Percentiles rank a stretch among this genome's conserved stretches.
These are phyloP conservation scores for Cottoperca gobio DNA, from an alignment of 2,797 vertebrate species.

Conservation along the genomic window DNA sequence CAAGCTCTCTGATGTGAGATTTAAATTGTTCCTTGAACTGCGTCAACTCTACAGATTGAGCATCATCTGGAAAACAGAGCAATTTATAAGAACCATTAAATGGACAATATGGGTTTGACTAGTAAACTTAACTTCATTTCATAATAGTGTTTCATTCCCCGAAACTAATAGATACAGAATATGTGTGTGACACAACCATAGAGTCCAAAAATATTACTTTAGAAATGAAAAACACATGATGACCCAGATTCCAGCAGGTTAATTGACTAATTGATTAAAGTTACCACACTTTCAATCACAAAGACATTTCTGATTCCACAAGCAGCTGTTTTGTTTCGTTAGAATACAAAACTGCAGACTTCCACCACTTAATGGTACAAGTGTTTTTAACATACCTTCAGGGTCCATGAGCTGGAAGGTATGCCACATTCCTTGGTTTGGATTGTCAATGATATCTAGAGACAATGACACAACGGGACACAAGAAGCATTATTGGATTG, in stretches of 20 bases:
- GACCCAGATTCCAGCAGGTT: not conserved
- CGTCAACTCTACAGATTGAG: conserved; percentile 80
- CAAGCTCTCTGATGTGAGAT: conserved; percentile 83
- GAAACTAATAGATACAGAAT: not conserved
- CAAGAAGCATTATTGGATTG: not conserved
- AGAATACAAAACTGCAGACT: not conserved
- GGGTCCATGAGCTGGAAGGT: conserved; percentile 87
- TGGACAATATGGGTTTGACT: not conserved
- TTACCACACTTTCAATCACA: not conserved
- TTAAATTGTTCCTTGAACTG: conserved; percentile 90
- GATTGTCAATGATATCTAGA: conserved; percentile 87
- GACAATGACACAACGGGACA: conserved; percentile 9
- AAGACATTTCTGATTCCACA: not conserved
- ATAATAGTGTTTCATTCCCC: not conserved
- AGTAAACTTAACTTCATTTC: not conserved
- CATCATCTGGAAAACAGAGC: conserved; percentile 80
- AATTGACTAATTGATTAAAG: not conserved
- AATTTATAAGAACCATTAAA: not conserved
- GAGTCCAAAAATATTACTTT: not conserved
- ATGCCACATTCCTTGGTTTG: conserved; percentile 88
- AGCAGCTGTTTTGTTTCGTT: not conserved
- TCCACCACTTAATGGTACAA: not conserved
- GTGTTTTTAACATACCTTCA: conserved; percentile 79
- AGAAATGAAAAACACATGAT: no score
- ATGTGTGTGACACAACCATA: not conserved